These are phyloP conservation scores for Stenotaenia linearis DNA, from an alignment of 2,888 invertebrate species.

Conservation along the genomic window DNA sequence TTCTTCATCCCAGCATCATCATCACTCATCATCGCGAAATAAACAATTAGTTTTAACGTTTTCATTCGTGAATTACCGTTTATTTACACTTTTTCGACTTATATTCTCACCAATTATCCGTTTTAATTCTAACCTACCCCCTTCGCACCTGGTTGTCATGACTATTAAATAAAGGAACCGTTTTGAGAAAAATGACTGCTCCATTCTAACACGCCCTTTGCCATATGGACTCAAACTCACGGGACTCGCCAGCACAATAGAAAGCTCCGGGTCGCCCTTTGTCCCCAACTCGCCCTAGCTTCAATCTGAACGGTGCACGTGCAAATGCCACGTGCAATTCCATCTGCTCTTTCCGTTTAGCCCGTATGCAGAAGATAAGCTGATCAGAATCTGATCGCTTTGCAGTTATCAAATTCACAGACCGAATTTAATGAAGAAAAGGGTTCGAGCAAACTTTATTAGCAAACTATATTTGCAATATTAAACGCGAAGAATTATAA, in stretches of 20 bases:
- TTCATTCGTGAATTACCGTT: neutral
- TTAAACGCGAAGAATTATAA: neutral
- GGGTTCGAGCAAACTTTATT: neutral
- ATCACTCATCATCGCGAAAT: neutral
- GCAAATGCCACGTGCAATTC: neutral
- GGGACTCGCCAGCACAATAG: neutral
- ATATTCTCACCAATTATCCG: too few species aligned
- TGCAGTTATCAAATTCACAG: neutral
- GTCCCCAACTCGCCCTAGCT: neutral
- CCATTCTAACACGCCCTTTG: neutral
- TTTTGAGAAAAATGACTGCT: slow-evolving; percentile 9
- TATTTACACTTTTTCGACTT: too few species aligned
- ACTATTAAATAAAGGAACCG: neutral
- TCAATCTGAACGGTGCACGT: neutral
- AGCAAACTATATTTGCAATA: neutral
- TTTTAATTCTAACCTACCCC: neutral
- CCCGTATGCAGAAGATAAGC: neutral
- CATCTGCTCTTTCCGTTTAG: neutral
- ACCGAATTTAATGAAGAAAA: neutral
- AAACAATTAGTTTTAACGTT: neutral
- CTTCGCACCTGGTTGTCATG: neutral
- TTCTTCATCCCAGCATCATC: neutral
- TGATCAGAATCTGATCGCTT: neutral
- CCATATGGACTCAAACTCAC: neutral
- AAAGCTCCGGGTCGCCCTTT: neutral